These are phyloP conservation scores for Nylanderia fulva DNA, from an alignment of 1,140 invertebrate species.

Conservation along the genomic window DNA sequence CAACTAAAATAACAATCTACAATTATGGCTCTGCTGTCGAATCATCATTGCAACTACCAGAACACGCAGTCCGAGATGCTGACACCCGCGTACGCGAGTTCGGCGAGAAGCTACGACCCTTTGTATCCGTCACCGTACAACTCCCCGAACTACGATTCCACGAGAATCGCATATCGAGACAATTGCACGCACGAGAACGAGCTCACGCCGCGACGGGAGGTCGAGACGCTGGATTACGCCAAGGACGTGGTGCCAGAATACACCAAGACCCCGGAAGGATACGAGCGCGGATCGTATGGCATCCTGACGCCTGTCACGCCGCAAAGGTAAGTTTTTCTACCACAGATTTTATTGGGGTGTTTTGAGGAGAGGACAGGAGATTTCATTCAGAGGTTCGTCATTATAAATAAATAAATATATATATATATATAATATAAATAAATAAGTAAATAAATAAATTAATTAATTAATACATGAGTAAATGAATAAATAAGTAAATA, in stretches of 20 bases:
- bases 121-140: constrained; percentile 83
- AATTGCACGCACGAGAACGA: constrained; percentile 75
- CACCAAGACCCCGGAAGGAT: constrained; percentile 77
- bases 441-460: too few relatives aligned
- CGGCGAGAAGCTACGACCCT: constrained; percentile 75
- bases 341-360: background rate
- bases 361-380: background rate
- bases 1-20: background rate
- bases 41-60: constrained; percentile 79
- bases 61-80: constrained; percentile 77
- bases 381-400: background rate
- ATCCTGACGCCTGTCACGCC: constrained; percentile 80
- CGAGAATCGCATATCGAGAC: constrained; percentile 71
- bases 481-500: too few relatives aligned
- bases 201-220: constrained; percentile 75
- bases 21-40: constrained; percentile 82
- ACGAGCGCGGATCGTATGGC: constrained; percentile 79
- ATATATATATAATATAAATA: too few relatives aligned
- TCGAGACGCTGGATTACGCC: constrained; percentile 70
- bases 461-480: too few relatives aligned
- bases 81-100: constrained; percentile 71
- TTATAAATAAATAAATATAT: too few relatives aligned
- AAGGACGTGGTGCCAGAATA: constrained; percentile 74
- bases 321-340: constrained; percentile 80
- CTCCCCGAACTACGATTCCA: constrained; percentile 79